Evolutionary conservation across 2,113 vertebrate genomes (phyloP).

Genomic region (Thermophis baileyi): DNA sequence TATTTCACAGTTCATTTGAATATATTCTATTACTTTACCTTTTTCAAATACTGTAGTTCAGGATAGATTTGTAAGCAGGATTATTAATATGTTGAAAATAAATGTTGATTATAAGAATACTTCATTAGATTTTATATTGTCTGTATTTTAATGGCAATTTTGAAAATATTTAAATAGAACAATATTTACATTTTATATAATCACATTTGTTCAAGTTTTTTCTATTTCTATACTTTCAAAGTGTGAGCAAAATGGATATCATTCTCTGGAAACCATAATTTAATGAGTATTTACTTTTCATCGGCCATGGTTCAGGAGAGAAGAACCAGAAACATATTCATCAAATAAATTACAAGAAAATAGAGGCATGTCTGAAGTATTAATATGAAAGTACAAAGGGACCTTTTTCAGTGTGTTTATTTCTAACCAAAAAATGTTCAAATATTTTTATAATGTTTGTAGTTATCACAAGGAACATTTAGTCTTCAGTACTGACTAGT

Average conservation of each 20-base stretch:
- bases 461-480: background rate
- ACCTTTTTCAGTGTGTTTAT: background rate
- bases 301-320: background rate
- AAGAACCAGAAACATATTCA: background rate
- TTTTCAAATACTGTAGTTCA: background rate
- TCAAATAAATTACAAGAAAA: background rate
- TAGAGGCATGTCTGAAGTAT: background rate
- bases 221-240: slow-evolving; percentile 4
- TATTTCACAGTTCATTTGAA: background rate
- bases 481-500: background rate
- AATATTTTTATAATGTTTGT: background rate
- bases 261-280: background rate
- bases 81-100: background rate
- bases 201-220: slow-evolving; percentile 1
- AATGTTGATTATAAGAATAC: background rate
- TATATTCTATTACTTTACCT: background rate
- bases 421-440: background rate
- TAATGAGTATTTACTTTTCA: slow-evolving; percentile 5
- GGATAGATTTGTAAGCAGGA: background rate
- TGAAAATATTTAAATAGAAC: background rate
- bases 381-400: background rate
- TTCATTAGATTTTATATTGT: background rate
- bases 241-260: background rate
- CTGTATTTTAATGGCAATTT: background rate
- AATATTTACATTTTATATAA: background rate